Base-by-base conservation (phyloP, 2,797 vertebrate genomes). In the Glossophaga mutica region DNA sequence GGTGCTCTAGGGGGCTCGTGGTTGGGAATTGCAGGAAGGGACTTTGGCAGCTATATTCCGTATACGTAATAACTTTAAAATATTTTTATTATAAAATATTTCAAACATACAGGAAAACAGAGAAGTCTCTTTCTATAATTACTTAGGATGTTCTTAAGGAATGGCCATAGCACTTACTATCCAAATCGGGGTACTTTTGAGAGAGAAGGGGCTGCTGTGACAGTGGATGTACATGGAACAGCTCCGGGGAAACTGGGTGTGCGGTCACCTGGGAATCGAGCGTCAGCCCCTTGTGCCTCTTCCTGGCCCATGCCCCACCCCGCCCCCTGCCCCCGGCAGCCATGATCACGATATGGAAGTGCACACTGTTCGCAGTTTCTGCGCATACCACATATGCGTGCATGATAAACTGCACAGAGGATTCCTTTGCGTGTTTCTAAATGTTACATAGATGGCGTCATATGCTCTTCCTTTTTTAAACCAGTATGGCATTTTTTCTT, bases 391-490 rank as follows among this genome's bases (percentile, higher is more conserved):
- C 22, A 12, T 73, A 21, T 32, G 34, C 57, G 42, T 59, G 16
- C 34, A 42, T 93, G 21, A 57, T 37, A 74, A 89, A 81, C 76
- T 59, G 14, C 12, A 21, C 19, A 48, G 52, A 89, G 16, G 68
- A 48, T 62, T 89, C 42, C 19, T 74, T 73, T 84, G n/a, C 81
- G 52, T 76, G 50, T 78, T 84, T 67, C 76, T 78, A 65, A 78
- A 84, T 71, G 76, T 91, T 93, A 74, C 34, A 9, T 89, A 91
- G 82, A 74, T 89, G 42, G 18, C 55, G 52, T 94, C 39, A 12
- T 37, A 84, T 88, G 39, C 55, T 70, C 71, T 70, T 29, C 67
- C 82, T 91, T 92, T 96, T 91, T 57, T 14, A 94, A 92, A 55
- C 34, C 14, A 46, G 34, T 21, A 77, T 85, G 46, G 22, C 39